Base-by-base conservation (phyloP, 2,113 vertebrate genomes). In the Saccopteryx bilineata region DNA sequence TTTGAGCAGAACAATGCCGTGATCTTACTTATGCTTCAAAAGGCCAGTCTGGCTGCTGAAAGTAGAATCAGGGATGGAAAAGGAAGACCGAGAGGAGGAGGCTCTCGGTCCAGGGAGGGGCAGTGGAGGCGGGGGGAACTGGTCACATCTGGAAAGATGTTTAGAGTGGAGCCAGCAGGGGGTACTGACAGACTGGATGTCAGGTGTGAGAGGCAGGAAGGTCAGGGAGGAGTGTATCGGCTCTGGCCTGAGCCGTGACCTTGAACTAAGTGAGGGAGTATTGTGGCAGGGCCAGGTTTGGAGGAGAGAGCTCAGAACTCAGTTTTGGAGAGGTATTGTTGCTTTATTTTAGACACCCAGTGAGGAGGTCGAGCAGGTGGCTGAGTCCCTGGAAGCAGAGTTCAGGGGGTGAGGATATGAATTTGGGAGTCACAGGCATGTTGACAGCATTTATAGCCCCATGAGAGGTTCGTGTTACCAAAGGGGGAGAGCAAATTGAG, bases 121-220 rank as follows among this genome's bases (percentile, higher is more conserved):
- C 33, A 6, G 58, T 6, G 19, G 39, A 75, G 11, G 12, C 8
- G 1, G 28, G 28, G 19, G 33, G 31, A 54, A 39, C 0, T 0
- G 63, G 14, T 33, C 14, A 0, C 18, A 5, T 56, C 79, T 39
- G 39, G 61, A 58, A 58, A 31, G 87, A 13, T 21, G 46, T 87
- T 52, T 31, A 68, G 21, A 15, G 54, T 15, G 76, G 72, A 24
- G 14, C 9, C 4, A 9, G 15, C 0, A 17, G 21, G 69, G 6
- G 9, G 15, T 4, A 1, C 48, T 4, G 46, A 69, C 0, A 13
- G 24, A 15, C 0, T 94, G 52, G 65, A 7, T 46, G 56, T 2
- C 28, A 66, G 15, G 13, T 39, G 28, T n/a, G 63, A 23, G 50
- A 66, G 24, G 13, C 18, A 58, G 15, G 23, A 18, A 83, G 39